These are phyloP conservation scores for Onychostruthus taczanowskii DNA, from an alignment of 2,113 vertebrate genomes.

Conservation along the genomic window DNA sequence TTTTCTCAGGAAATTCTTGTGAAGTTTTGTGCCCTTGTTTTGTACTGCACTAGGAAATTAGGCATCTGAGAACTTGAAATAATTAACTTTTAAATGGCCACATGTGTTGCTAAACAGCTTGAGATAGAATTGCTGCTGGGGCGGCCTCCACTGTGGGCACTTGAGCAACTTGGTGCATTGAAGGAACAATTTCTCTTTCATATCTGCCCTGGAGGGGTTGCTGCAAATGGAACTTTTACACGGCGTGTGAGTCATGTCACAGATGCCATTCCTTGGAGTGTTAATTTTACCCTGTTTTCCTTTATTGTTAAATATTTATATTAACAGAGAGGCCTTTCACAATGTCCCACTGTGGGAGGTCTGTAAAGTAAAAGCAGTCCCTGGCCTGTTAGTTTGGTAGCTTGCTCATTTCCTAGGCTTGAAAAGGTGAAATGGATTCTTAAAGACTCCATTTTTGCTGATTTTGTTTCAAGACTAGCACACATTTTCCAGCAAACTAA, in stretches of 20 bases:
- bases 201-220: not conserved
- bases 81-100: not conserved
- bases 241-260: not conserved
- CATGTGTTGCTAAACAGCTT: not conserved
- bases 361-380: not conserved
- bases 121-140: not conserved
- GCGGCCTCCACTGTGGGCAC: not conserved
- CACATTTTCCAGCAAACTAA: not conserved
- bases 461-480: not conserved
- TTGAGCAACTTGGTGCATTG: not conserved
- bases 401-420: not conserved
- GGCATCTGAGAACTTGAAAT: not conserved
- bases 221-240: not conserved
- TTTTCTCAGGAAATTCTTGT: conserved; percentile 33
- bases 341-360: not conserved
- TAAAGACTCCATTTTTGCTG: not conserved
- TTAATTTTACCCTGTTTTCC: not conserved
- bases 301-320: not conserved
- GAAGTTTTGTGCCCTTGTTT: conserved; percentile 1
- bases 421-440: not conserved
- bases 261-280: not conserved
- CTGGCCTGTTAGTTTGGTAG: not conserved
- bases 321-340: not conserved
- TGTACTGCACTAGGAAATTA: not conserved
- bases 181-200: not conserved